These are phyloP conservation scores for Oligia fasciuncula DNA, from an alignment of 2,888 invertebrate genomes.

Conservation along the genomic window DNA sequence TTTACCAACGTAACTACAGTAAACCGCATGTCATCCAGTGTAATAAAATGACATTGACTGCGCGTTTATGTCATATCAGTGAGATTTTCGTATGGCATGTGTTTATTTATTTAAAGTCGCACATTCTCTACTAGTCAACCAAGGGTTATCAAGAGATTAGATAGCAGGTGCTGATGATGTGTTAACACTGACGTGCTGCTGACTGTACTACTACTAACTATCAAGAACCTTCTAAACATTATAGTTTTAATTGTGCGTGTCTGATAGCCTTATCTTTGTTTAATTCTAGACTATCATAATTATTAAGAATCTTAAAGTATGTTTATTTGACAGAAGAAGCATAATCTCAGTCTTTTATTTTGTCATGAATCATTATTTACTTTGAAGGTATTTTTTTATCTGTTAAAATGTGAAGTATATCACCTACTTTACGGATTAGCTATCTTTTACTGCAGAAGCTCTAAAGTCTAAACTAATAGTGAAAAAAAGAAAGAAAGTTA, in stretches of 20 bases:
- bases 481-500: not conserved
- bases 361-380: conserved; percentile 20
- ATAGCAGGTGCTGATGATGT: too few relatives aligned
- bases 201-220: not conserved
- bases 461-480: not conserved
- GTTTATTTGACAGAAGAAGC: conserved; percentile 3
- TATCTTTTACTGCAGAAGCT: conserved; percentile 6
- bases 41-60: not conserved
- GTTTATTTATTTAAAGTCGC: too few relatives aligned
- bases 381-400: conserved; percentile 15
- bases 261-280: conserved; percentile 18
- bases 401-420: conserved; percentile 17
- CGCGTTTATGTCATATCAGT: not conserved
- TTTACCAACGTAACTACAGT: not conserved
- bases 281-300: not conserved
- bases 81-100: not conserved
- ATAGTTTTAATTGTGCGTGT: conserved; percentile 1
- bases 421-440: conserved; percentile 10
- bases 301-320: not conserved
- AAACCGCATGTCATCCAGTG: not conserved
- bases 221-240: not conserved
- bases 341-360: conserved; percentile 10
- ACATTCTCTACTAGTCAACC: too few relatives aligned
- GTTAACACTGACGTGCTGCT: not conserved
- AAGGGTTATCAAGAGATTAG: too few relatives aligned